Evolutionary conservation across 2,113 vertebrate species (phyloP), one percentile per base, ranked within the genome.

Genomic region (Hystrix brachyura): DNA sequence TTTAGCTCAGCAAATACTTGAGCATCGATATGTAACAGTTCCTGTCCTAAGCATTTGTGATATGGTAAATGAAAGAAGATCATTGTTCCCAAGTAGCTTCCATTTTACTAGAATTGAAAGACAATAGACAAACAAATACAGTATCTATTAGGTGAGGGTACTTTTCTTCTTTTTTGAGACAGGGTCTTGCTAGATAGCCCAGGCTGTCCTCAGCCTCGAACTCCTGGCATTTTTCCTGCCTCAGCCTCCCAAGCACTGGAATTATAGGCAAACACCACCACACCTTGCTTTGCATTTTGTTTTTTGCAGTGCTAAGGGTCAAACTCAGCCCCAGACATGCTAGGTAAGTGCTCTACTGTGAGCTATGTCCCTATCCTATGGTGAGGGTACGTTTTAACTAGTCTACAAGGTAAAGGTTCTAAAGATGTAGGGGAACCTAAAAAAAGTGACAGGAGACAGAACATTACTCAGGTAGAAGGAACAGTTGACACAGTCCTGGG

Each of bases 1-100:
- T 93, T 95, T 95, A 80, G 74, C 87, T 94, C 53, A 92, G 0
- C 38, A 88, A 34, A 82, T 69, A 57, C 29, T 43, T 84, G 32
- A 53, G 14, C 46, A 34, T 88, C 43, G 8, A 6, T 92, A 13
- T 64, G 7, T 43, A 79, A 51, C 2, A 78, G 76, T 23, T 12
- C 32, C 43, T 79, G 43, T 90, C 93, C n/a, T 79, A 57, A 60
- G 48, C 84, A 59, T 59, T 94, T 84, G 17, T 53, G 74, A 46
- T 87, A n/a, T 4, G 53, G 29, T 23, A 6, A 79, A 38, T 53
- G 46, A 79, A 91, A 64, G 43, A 53, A 51, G 51, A n/a, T 60
- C 23, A 13, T 69, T 94, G 17, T 76, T 59, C 18, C 69, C 64
- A 43, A 53, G 59, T 71, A 87, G 60, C 29, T 90, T 88, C 65